phyloP scores from a whole-genome alignment of 2,888 invertebrate species.

The Protonemura montana region DNA sequence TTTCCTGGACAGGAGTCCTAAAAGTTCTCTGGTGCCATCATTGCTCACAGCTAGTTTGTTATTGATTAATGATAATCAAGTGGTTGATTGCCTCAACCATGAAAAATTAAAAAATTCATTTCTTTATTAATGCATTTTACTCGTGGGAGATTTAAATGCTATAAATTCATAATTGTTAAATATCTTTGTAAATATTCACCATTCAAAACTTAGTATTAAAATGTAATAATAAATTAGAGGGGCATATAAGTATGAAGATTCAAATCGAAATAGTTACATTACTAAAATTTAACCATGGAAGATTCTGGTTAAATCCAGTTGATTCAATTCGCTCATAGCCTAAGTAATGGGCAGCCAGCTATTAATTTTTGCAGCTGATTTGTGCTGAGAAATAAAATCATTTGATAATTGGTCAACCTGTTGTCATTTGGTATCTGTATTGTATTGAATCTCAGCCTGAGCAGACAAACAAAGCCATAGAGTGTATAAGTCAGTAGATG shows the following conservation, averaged over 20 bases:
- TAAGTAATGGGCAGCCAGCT: neutral
- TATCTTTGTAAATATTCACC: neutral
- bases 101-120: constrained; percentile 29
- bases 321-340: neutral
- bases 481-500: neutral
- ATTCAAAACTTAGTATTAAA: neutral
- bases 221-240: neutral
- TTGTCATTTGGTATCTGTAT: neutral
- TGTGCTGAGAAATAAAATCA: neutral
- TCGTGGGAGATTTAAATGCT: neutral
- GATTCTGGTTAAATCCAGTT: neutral
- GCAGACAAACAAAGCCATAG: neutral
- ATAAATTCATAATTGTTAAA: neutral
- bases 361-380: neutral
- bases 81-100: constrained; percentile 13
- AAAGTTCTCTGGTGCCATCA: constrained; percentile 41
- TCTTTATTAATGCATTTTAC: neutral
- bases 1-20: constrained; percentile 37
- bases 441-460: neutral
- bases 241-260: neutral
- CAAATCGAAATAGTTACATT: neutral
- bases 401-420: neutral
- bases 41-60: constrained; percentile 37
- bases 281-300: neutral
- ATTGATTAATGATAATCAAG: constrained; percentile 8